A percentile compares a stretch with the other conserved stretches of the same genome.
These are phyloP conservation scores for Troilus luridus DNA, from an alignment of 2,888 invertebrate species.

Conservation along the genomic window DNA sequence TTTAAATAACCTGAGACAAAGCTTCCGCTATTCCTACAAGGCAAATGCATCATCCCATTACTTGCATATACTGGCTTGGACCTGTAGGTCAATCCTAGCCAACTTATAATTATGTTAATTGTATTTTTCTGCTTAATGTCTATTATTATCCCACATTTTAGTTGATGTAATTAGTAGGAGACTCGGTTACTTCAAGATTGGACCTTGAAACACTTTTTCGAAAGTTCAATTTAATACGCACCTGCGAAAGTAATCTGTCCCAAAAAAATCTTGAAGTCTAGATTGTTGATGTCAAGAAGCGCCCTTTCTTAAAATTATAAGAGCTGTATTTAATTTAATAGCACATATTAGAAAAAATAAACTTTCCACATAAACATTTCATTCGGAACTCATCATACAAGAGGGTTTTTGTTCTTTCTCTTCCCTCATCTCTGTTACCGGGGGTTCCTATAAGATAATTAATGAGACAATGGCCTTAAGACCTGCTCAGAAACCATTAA, in stretches of 20 bases:
- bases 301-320: too few relatives aligned
- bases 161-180: neutral
- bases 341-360: too few relatives aligned
- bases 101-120: neutral
- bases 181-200: neutral
- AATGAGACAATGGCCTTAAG: too few relatives aligned
- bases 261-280: neutral
- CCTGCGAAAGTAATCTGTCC: neutral
- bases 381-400: too few relatives aligned
- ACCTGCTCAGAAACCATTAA: too few relatives aligned
- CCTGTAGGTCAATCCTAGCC: neutral
- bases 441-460: too few relatives aligned
- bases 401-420: too few relatives aligned
- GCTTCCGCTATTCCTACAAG: neutral
- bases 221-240: neutral
- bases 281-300: too few relatives aligned
- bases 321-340: too few relatives aligned
- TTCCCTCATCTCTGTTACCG: too few relatives aligned
- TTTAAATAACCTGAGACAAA: too few relatives aligned
- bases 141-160: neutral
- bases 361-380: too few relatives aligned
- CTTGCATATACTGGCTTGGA: neutral
- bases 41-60: neutral
- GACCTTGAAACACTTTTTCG: slow-evolving; percentile 2
- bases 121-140: neutral